Base-by-base conservation (phyloP, 2,888 invertebrate species). In the Lycia hirtaria region DNA sequence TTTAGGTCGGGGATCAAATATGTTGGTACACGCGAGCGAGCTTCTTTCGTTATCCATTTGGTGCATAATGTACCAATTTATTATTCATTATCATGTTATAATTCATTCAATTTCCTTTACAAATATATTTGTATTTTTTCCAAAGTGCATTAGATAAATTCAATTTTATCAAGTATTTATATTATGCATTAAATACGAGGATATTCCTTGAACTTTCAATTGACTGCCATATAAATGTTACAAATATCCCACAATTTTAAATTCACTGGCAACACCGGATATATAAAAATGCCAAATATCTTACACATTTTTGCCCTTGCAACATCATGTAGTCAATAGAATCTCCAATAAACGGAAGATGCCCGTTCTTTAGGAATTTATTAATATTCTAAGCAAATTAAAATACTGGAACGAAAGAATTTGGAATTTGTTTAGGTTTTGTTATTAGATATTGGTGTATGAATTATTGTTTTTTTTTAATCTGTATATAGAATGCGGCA, bases 401-500 rank as follows among this genome's bases (percentile, higher is more conserved):
- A 69, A 69, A 64, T 62, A 37, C 43, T 58, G 43, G 56, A 52
- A 54, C 59, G 59, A 62, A 35, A 56, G 62, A 62, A 52, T 50
- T 49, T 45, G 62, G 61, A 56, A 65, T 65, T 64, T 61, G 17
- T 51, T 53, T 48, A 62, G 54, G 63, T 54, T 12, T n/a, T 40
- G 50, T 58, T 47, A 49, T 30, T 12, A 38, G 44, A 30, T 55
- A 43, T 45, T 54, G 35, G 28, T 22, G 45, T 48, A 44, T 47
- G 43, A 17, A n/a, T 19, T n/a, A 4, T 19, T n/a, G n/a, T 41
- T 57, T 68, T 69, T 75, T 70, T 71, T 93, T 93, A n/a, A n/a
- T n/a, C n/a, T n/a, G n/a, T n/a, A n/a, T n/a, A 50, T 93, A 96
- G 95, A 96, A 96, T 83, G 94, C 96, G 69, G 96, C 96, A 70